Evolutionary conservation across 2,888 invertebrate species (phyloP), one percentile per base, ranked within the genome.

Genomic region (Laspeyria flexula): DNA sequence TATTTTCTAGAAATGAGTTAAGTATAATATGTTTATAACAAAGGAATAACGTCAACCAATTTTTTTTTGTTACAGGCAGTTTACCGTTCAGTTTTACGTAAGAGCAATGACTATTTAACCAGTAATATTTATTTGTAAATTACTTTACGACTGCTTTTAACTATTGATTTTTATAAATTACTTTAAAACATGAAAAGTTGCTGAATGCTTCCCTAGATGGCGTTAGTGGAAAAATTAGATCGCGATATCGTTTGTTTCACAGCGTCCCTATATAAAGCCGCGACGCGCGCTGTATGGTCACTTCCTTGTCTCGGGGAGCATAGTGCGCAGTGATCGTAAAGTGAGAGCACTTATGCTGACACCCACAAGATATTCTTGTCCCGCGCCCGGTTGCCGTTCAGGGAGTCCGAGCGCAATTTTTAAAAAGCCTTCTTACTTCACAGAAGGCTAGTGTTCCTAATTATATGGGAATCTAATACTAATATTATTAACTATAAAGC

Each of bases 251-350:
- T 54, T 75, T 55, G 47, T 29, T 56, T 43, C 25, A 9, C 10
- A 21, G 39, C 29, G 45, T 30, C 37, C 27, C 15, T n/a, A 7
- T 33, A 33, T 27, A 33, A 40, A n/a, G n/a, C 10, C 23, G 27
- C 23, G 39, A 71, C 81, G 65, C 87, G 81, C 65, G 21, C 16
- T 27, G 0, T 0, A 3, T n/a, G n/a, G 29, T 40, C 61, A 91
- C 93, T 94, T 96, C 96, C 95, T 96, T 96, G 96, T 96, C 95
- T 95, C 89, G 95, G 96, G 96, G 96, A 96, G 96, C 96, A 94
- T 93, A 96, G 95, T 96, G 95, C 95, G 93, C 96, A 93, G 94
- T 95, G 96, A 96, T 94, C 96, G 95, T 94, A 69, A 95, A 95
- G 96, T 96, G 96, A 96, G 96, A 93, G 92, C 95, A 95, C 95